Percentiles rank a stretch among this genome's conserved stretches.
Evolutionary conservation across 2,113 vertebrate genomes (phyloP).

Genomic region (Spea multiplicata): DNA sequence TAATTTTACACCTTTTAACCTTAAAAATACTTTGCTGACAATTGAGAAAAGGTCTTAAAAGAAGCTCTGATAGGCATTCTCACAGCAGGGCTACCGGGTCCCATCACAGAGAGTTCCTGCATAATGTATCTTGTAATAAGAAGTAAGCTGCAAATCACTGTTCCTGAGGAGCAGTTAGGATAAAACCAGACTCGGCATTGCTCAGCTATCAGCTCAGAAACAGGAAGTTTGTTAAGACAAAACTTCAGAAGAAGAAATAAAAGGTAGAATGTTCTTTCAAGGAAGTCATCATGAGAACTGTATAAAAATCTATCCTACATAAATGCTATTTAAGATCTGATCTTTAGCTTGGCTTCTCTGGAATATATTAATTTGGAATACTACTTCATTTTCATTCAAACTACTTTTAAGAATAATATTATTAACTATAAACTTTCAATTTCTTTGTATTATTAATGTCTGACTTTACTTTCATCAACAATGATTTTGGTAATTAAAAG

Average conservation of each 20-base stretch:
- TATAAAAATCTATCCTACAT: too few relatives aligned
- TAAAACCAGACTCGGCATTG: slow-evolving; percentile 65
- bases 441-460: too few relatives aligned
- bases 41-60: slow-evolving; percentile 80
- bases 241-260: slow-evolving; percentile 62
- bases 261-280: slow-evolving; percentile 23
- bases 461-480: too few relatives aligned
- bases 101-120: slow-evolving; percentile 75
- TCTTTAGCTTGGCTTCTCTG: too few relatives aligned
- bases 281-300: not conserved
- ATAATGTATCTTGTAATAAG: slow-evolving; percentile 78
- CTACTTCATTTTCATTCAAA: too few relatives aligned
- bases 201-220: slow-evolving; percentile 68
- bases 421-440: too few relatives aligned
- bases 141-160: slow-evolving; percentile 63
- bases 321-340: too few relatives aligned
- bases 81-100: slow-evolving; percentile 75
- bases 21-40: slow-evolving; percentile 85
- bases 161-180: slow-evolving; percentile 64
- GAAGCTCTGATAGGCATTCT: slow-evolving; percentile 78
- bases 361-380: too few relatives aligned
- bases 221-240: slow-evolving; percentile 69
- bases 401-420: too few relatives aligned
- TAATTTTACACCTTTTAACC: slow-evolving; percentile 88
- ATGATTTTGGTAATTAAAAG: too few relatives aligned